A percentile compares a stretch with the other conserved stretches of the same genome.
Conservation (phyloP, 2,888 invertebrate genomes). For the Cynaeus angustus region DNA sequence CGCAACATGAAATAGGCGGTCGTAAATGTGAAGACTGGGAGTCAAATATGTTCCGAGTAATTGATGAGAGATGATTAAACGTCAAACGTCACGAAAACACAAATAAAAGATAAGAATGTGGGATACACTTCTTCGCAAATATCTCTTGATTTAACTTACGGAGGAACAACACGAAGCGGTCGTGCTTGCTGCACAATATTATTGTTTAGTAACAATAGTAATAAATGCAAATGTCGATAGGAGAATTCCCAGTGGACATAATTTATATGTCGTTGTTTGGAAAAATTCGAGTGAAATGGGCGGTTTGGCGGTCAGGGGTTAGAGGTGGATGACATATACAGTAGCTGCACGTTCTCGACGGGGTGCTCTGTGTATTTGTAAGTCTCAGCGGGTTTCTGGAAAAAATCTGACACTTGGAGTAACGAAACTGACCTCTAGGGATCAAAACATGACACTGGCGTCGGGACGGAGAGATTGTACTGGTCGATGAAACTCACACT, state of each 20-base stretch:
- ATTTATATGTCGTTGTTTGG: constrained; percentile 52
- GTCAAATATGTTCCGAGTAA: not conserved
- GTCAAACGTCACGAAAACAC: too few species aligned
- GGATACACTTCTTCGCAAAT: not conserved
- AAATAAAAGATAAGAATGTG: not conserved
- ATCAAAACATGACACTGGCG: constrained; percentile 32
- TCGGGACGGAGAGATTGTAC: constrained; percentile 21
- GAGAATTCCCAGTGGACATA: constrained; percentile 56
- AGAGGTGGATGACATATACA: constrained; percentile 56
- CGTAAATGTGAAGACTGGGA: constrained; percentile 19
- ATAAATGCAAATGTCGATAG: constrained; percentile 64
- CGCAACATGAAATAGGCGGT: constrained; percentile 40
- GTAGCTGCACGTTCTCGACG: constrained; percentile 56
- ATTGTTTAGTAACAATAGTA: constrained; percentile 63
- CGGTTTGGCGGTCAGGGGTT: constrained; percentile 55
- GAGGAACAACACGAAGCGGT: constrained; percentile 54
- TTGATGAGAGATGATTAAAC: constrained; percentile 1
- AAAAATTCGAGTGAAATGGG: constrained; percentile 46
- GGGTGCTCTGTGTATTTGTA: constrained; percentile 48
- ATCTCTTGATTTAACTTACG: constrained; percentile 55
- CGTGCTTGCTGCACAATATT: constrained; percentile 60
- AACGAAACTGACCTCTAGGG: constrained; percentile 31
- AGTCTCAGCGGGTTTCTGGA: constrained; percentile 27
- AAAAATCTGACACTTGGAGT: constrained; percentile 20
- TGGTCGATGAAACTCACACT: too few species aligned